Conservation (phyloP, 2,888 invertebrate species). For the Hemicrepidius hirtus region DNA sequence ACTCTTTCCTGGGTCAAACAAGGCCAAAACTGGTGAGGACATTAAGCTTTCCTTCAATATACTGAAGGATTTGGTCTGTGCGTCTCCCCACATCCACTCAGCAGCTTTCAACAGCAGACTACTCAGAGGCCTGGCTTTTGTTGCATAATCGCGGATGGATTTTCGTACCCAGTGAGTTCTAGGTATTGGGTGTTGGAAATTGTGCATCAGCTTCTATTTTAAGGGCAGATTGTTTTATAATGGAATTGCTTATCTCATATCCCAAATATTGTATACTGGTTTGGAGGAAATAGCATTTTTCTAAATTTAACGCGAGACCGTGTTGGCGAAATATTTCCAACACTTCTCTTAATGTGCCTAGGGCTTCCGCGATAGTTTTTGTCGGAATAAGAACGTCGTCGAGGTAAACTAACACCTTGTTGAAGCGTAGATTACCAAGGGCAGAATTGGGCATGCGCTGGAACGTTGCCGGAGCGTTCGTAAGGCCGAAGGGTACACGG, state of each 20-base stretch:
- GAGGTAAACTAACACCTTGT: background rate
- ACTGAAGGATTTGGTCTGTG: background rate
- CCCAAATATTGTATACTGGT: background rate
- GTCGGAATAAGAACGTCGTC: background rate
- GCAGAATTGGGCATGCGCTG: background rate
- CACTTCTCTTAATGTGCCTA: background rate
- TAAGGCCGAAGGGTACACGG: no score
- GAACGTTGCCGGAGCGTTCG: slow-evolving; percentile 1
- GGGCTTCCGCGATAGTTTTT: background rate
- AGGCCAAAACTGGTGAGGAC: slow-evolving; percentile 44
- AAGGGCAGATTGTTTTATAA: background rate
- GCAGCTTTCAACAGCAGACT: background rate
- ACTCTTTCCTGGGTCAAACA: slow-evolving; percentile 49
- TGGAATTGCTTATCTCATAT: background rate
- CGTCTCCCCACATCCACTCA: background rate
- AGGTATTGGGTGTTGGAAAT: background rate
- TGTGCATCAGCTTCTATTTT: background rate
- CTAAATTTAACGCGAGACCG: background rate
- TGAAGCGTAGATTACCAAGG: background rate
- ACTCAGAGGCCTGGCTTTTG: background rate
- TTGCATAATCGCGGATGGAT: background rate
- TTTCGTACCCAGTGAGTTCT: background rate
- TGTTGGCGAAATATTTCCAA: background rate
- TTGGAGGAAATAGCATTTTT: background rate
- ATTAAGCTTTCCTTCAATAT: slow-evolving; percentile 15